Percentiles rank a stretch among this genome's conserved stretches.
phyloP scores from a whole-genome alignment of 2,113 vertebrate species.

The Probosciger aterrimus region DNA sequence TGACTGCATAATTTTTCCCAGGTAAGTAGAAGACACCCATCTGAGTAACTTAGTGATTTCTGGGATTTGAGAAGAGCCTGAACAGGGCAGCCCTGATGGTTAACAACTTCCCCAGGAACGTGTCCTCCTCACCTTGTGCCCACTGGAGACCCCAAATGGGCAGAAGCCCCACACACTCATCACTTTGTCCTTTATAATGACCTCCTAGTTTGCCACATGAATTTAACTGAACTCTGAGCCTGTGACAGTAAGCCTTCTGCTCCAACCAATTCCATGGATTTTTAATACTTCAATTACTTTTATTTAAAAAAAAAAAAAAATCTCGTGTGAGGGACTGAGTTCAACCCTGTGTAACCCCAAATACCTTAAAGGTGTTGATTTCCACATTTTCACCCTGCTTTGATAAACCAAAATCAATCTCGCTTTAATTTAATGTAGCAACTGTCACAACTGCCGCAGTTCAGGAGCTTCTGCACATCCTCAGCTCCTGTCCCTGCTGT shows the following conservation, averaged over 20 bases:
- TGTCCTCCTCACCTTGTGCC: background rate
- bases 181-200: background rate
- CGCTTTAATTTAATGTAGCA: background rate
- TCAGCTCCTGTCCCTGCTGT: background rate
- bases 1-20: background rate
- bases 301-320: background rate
- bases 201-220: background rate
- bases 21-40: background rate
- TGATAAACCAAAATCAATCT: background rate
- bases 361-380: background rate
- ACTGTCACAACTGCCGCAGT: background rate
- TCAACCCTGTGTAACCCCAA: background rate
- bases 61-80: background rate
- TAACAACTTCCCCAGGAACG: background rate
- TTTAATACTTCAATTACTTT: background rate
- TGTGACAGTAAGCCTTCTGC: background rate
- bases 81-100: background rate
- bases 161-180: background rate
- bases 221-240: background rate
- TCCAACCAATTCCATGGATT: background rate
- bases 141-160: background rate
- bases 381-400: background rate
- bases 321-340: background rate
- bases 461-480: background rate
- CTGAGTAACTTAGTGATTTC: background rate